These are phyloP conservation scores for Hydriomena furcata DNA, from an alignment of 2,888 invertebrate genomes.

Conservation along the genomic window DNA sequence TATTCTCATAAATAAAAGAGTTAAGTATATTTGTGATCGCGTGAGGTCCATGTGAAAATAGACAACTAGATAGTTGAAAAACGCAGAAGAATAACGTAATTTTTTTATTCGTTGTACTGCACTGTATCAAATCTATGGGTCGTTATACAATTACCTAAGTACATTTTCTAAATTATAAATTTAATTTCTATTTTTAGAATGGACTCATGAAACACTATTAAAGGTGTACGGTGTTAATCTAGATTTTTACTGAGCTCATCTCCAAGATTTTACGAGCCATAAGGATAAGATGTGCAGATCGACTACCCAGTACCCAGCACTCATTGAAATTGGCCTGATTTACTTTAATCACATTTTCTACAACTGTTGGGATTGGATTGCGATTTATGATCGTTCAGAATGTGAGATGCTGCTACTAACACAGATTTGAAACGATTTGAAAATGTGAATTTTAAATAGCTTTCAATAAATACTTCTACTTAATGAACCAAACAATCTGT, in stretches of 20 bases:
- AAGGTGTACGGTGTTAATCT: constrained; percentile 65
- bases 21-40: neutral
- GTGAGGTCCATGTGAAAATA: neutral
- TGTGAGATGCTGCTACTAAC: neutral
- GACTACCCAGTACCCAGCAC: constrained; percentile 62
- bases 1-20: too few relatives aligned
- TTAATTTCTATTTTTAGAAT: constrained; percentile 34
- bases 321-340: constrained; percentile 80
- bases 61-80: too few relatives aligned
- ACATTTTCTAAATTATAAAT: too few relatives aligned
- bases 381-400: constrained; percentile 18
- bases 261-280: constrained; percentile 55
- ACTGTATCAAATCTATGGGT: too few relatives aligned
- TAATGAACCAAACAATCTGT: constrained; percentile 5
- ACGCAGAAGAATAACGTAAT: too few relatives aligned
- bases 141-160: too few relatives aligned
- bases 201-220: constrained; percentile 56
- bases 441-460: neutral
- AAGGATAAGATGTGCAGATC: constrained; percentile 75
- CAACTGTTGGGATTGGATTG: constrained; percentile 59
- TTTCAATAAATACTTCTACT: neutral
- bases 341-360: constrained; percentile 72
- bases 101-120: too few relatives aligned
- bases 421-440: too few relatives aligned
- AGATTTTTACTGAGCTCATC: constrained; percentile 49